phyloP scores from a whole-genome alignment of 2,797 vertebrate genomes.

The Tiaroga cobitis region DNA sequence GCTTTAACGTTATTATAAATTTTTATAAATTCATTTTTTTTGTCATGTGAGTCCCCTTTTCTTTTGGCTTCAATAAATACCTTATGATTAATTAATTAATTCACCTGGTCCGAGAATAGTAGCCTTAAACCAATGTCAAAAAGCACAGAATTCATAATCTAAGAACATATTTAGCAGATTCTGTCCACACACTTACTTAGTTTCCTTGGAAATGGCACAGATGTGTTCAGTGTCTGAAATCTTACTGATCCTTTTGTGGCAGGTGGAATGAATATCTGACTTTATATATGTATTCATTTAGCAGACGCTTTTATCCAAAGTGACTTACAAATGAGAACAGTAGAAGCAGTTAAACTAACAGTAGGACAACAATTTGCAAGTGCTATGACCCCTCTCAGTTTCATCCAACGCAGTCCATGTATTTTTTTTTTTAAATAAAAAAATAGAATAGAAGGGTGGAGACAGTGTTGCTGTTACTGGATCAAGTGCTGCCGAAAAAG shows the following conservation, averaged over 20 bases:
- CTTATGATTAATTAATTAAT: background rate
- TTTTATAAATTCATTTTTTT: background rate
- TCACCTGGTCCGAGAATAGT: background rate
- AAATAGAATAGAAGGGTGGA: too few relatives aligned
- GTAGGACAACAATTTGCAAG: too few relatives aligned
- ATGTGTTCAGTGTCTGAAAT: background rate
- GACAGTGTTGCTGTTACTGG: too few relatives aligned
- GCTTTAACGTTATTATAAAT: constrained; percentile 15
- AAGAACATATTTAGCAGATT: constrained; percentile 1
- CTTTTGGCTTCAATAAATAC: background rate
- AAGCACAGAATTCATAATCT: background rate
- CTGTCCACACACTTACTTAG: background rate
- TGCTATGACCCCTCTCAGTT: too few relatives aligned
- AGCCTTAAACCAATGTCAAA: background rate
- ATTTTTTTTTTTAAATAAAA: too few relatives aligned
- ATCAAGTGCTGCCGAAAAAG: too few relatives aligned
- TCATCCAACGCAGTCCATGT: too few relatives aligned
- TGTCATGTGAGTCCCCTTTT: background rate
- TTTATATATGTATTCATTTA: background rate
- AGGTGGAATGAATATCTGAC: background rate
- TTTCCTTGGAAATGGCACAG: constrained; percentile 18
- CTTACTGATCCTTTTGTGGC: background rate
- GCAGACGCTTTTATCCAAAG: too few relatives aligned
- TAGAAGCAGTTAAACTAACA: too few relatives aligned
- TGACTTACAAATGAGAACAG: too few relatives aligned